Evolutionary conservation across 2,113 vertebrate species (phyloP), one percentile per base, ranked within the genome.

Genomic region (Piaya cayana): DNA sequence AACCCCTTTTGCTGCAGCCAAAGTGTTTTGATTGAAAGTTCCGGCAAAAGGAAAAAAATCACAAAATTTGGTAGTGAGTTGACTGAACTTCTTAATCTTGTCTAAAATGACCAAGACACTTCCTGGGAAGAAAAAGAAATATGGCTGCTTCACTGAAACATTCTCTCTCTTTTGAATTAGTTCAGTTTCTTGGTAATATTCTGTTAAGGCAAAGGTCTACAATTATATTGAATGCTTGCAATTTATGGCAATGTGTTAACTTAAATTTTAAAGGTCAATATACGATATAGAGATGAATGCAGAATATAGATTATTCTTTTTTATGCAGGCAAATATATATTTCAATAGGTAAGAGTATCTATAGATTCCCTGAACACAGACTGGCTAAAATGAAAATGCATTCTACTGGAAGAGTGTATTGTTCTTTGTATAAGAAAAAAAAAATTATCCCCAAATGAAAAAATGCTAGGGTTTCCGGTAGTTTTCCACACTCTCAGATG

Each of bases 1-100:
- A 95, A 97, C 88, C 95, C 94, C 85, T 94, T 96, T 96, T 0
- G 29, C 62, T 74, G 82, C 89, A 95, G 85, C 86, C 94, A 87
- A 83, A 95, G 94, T 88, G 89, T 95, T 96, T 95, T 94, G 94
- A 95, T 76, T 86, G 45, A 78, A 8, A 74, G 84, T 77, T 82
- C 83, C 32, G 91, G 45, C 23, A 49, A 69, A 85, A 50, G 29
- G 27, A 27, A 49, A 69, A 36, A 77, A 52, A 17, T 12, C 30
- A 53, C 36, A 65, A 93, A 95, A 86, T 72, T 70, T 77, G 34
- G 20, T 64, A 6, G 53, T n/a, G 47, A 81, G n/a, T 34, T 64
- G 42, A 27, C 27, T 32, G 52, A 91, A 81, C 52, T 74, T 65
- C 56, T 77, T 6, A 36, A 30, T 70, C 60, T 53, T 50, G 12